Base-by-base conservation (phyloP, 2,888 invertebrate species). In the Incurvaria masculella region DNA sequence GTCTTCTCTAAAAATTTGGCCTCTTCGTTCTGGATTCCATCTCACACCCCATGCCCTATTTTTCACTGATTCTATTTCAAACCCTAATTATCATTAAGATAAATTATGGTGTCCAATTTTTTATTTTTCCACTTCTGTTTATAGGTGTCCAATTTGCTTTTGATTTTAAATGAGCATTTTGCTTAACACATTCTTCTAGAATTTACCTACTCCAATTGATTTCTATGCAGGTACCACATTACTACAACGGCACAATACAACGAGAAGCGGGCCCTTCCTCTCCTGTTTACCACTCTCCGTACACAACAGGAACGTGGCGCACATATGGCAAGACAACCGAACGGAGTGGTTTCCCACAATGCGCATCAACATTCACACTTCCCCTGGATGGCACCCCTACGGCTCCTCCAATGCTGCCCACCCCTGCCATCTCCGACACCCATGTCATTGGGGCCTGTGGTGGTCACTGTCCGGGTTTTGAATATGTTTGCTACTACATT, bases 401-500 rank as follows among this genome's bases (percentile, higher is more conserved):
- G 4, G 68, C 58, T 49, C 59, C 64, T 2, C 69, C 74, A 1
- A 72, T 72, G 1, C 57, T 68, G 17, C 69, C 73, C 19, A 6
- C 41, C 6, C 67, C 72, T 1, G 53, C 64, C 39, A 65, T 69
- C 6, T 68, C 76, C 6, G 80, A 80, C 60, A 78, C 76, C 49
- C 80, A 81, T 45, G 80, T 82, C 42, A 81, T 85, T 51, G 82
- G 85, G 52, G 85, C 85, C 20, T 86, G 86, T 64, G 86, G 86
- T 11, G 86, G 86, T 4, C 85, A 84, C 61, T 86, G 86, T 55
- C 83, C 84, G 53, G 84, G 83, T 53, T 84, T 84, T 72, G 86
- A 86, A 74, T 85, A 85, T 73, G 83, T 86, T 57, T 86, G 85
- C 69, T 86, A 86, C 66, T 85, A 85, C 65, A 83, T 85, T 60